phyloP scores from a whole-genome alignment of 1,140 invertebrate species.

The Nephila pilipes region DNA sequence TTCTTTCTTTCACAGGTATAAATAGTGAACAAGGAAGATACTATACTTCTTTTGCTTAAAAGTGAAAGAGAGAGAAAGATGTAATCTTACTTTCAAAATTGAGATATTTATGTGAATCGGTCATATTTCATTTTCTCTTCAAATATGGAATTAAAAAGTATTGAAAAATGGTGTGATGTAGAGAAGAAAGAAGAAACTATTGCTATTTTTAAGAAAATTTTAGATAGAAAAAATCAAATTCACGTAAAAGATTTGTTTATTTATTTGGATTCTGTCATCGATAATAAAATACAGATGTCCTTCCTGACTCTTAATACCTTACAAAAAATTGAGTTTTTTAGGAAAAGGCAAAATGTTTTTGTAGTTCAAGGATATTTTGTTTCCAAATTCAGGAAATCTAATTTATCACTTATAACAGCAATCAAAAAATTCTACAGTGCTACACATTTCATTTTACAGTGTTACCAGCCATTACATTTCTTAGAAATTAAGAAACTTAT shows the following conservation, averaged over 20 bases:
- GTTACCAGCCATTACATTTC: not conserved
- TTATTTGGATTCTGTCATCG: not conserved
- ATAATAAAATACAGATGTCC: not conserved
- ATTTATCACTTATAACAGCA: not conserved
- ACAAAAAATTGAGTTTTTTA: not conserved
- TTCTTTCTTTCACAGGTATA: no score
- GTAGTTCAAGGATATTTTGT: not conserved
- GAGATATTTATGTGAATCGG: not conserved
- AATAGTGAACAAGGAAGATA: no score
- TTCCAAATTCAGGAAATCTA: not conserved
- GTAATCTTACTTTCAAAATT: no score
- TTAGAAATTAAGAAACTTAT: slow-evolving; percentile 30
- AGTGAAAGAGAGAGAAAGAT: no score
- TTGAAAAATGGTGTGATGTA: not conserved
- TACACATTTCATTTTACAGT: not conserved
- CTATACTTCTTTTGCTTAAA: no score
- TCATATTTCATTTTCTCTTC: not conserved
- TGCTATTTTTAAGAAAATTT: not conserved
- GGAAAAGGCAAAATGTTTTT: not conserved
- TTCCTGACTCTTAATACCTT: no score
- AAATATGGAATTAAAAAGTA: not conserved
- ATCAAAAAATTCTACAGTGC: not conserved
- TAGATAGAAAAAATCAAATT: not conserved
- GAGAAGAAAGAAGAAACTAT: not conserved
- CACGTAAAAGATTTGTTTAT: not conserved